Evolutionary conservation across 2,888 invertebrate genomes (phyloP).

Genomic region (Neocrepidodera transversa): DNA sequence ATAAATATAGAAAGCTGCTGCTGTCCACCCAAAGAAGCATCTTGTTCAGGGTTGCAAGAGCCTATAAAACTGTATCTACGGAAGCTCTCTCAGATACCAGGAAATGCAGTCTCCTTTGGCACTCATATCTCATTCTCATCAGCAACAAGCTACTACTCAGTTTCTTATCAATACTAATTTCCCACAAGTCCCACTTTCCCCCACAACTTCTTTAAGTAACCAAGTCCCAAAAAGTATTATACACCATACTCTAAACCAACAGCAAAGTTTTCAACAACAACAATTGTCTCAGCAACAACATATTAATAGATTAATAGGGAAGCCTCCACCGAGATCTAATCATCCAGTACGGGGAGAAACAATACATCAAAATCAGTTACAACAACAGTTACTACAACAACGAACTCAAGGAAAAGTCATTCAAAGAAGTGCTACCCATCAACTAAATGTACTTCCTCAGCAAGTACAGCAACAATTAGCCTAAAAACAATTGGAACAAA

Average conservation of each 20-base stretch:
- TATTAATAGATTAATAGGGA: conserved; percentile 51
- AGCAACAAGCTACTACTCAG: conserved; percentile 30
- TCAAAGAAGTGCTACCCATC: conserved; percentile 36
- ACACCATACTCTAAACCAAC: conserved; percentile 57
- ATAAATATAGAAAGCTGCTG: too few species aligned
- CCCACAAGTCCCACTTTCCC: conserved; percentile 37
- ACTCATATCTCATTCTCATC: conserved; percentile 42
- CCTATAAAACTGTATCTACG: too few species aligned
- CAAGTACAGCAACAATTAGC: conserved; percentile 44
- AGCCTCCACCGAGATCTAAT: conserved; percentile 46
- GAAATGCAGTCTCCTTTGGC: conserved; percentile 41
- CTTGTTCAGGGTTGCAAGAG: too few species aligned
- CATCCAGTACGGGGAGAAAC: conserved; percentile 51
- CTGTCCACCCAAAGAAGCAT: too few species aligned
- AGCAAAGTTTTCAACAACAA: conserved; percentile 47
- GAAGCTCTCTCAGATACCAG: too few species aligned
- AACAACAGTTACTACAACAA: conserved; percentile 55
- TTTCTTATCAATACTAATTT: conserved; percentile 35
- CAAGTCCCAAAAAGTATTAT: conserved; percentile 55
- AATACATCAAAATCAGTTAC: conserved; percentile 52
- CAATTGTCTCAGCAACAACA: conserved; percentile 45
- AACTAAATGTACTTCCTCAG: conserved; percentile 30
- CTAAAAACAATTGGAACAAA: conserved; percentile 51
- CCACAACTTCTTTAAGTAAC: conserved; percentile 35
- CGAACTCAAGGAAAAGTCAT: conserved; percentile 33